Percentiles rank a stretch among this genome's conserved stretches.
phyloP scores from a whole-genome alignment of 2,888 invertebrate genomes.

The Eilema depressum region DNA sequence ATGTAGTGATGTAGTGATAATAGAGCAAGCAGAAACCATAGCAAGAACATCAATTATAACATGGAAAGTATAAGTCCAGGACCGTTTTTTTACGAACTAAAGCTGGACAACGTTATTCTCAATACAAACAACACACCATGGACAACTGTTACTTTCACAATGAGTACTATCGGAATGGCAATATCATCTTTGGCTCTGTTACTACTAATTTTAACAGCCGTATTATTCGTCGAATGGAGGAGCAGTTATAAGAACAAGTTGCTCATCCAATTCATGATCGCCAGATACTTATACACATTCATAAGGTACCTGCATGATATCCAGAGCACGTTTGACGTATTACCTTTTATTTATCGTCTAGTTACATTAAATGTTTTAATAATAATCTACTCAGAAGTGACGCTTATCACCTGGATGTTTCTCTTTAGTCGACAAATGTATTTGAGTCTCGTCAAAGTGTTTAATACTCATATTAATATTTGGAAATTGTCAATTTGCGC shows the following conservation, averaged over 20 bases:
- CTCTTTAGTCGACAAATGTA: constrained; percentile 76
- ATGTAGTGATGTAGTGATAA: constrained; percentile 12
- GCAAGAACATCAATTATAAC: neutral
- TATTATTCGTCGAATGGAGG: constrained; percentile 75
- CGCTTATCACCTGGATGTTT: constrained; percentile 75
- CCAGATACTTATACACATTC: constrained; percentile 68
- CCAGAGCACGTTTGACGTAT: constrained; percentile 45
- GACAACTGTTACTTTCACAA: constrained; percentile 53
- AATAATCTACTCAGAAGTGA: constrained; percentile 68
- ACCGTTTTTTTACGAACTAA: constrained; percentile 32
- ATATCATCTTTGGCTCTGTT: constrained; percentile 64
- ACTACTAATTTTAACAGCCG: constrained; percentile 68
- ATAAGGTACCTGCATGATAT: constrained; percentile 67
- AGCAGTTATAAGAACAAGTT: constrained; percentile 74
- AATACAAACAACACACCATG: constrained; percentile 44
- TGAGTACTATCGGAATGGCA: constrained; percentile 66
- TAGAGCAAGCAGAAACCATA: neutral
- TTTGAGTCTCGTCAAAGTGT: constrained; percentile 71
- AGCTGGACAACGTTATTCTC: constrained; percentile 49
- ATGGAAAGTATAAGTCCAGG: neutral
- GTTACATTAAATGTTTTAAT: constrained; percentile 53
- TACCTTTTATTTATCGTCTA: constrained; percentile 26
- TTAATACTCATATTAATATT: constrained; percentile 54
- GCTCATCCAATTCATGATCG: constrained; percentile 74
- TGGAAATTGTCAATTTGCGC: constrained; percentile 63